Evolutionary conservation across 2,888 invertebrate species (phyloP).

Genomic region (Eledona agricola): DNA sequence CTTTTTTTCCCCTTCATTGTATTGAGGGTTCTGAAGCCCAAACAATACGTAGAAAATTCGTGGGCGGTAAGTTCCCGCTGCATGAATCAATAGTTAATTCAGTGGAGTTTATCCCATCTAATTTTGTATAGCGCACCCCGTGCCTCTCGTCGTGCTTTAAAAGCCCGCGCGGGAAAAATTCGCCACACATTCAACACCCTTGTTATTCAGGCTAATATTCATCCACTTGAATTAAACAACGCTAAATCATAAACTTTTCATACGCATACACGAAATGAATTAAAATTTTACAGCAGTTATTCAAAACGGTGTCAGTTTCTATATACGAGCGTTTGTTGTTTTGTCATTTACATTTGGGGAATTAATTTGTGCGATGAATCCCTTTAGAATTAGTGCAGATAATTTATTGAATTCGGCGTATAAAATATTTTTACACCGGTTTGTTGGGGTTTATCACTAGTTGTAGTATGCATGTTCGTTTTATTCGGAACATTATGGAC

Average conservation of each 20-base stretch:
- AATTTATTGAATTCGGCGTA: conserved; percentile 40
- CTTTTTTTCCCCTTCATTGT: too few relatives aligned
- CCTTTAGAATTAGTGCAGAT: conserved; percentile 34
- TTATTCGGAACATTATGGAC: too few relatives aligned
- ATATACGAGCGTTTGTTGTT: conserved; percentile 48
- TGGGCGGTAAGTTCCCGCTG: too few relatives aligned
- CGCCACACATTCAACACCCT: conserved; percentile 42
- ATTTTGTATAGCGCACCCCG: conserved; percentile 2
- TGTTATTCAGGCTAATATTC: conserved; percentile 38
- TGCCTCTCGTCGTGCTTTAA: conserved; percentile 10
- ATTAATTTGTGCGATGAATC: conserved; percentile 48
- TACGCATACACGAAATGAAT: conserved; percentile 59
- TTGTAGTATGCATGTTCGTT: conserved; percentile 1
- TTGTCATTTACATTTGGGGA: conserved; percentile 54
- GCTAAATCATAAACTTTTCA: conserved; percentile 57
- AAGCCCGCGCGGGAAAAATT: conserved; percentile 49
- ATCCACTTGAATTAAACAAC: conserved; percentile 56
- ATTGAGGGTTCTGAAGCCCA: too few relatives aligned
- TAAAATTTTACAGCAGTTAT: conserved; percentile 59
- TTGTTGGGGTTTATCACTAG: conserved; percentile 30
- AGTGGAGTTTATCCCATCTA: too few relatives aligned
- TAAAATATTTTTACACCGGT: conserved; percentile 40
- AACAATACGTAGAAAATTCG: too few relatives aligned
- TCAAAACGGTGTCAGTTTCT: conserved; percentile 50
- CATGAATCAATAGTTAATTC: too few relatives aligned